Base-by-base conservation (phyloP, 2,113 vertebrate genomes). In the Lethenteron camtschaticum region DNA sequence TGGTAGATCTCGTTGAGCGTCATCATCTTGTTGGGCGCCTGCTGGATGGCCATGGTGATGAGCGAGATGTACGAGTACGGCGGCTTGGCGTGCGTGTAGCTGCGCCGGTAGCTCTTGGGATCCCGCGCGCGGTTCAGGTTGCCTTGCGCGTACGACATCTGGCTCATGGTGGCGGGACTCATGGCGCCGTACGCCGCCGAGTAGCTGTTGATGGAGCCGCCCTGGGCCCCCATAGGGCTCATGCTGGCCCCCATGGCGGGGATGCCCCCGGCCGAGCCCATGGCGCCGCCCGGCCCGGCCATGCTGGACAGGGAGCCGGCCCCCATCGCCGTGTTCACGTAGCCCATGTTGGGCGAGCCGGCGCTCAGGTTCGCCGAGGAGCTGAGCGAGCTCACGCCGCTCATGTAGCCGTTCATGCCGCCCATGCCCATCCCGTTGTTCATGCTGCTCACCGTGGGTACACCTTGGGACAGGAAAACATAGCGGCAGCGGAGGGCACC, bases 1-100 rank as follows among this genome's bases (percentile, higher is more conserved):
- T 95, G 90, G 79, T 97, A 99, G 80, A 99, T 99, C 79, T 99
- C 92, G 3, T 88, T 95, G 11, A 96, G 84, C 0, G 94, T 97
- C 73, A 97, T 84, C 94, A 96, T 97, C 80, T 96, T 96, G 79
- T 80, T 90, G 71, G 90, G 90, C 0, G 94, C 81, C 81, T 97
- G 94, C 79, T 97, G 94, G 75, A 97, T 96, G 60, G 94, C 94
- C 94, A 97, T 97, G 71, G 94, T 97, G 78, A 97, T 97, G 63
- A 97, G 88, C 1, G 94, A 96, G 75, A 97, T 97, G 82, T 97
- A 97, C 2, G 91, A 96, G 73, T 99, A 99, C 11, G 94, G 94
- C 0, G 94, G 94, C 72, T 99, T 99, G 77, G 94, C 94, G 2
- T 96, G 94, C 0, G 94, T 89, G 75, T 95, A 99, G 78, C 87